Evolutionary conservation across 2,888 invertebrate species (phyloP).

Genomic region (Harpalus rufipes): DNA sequence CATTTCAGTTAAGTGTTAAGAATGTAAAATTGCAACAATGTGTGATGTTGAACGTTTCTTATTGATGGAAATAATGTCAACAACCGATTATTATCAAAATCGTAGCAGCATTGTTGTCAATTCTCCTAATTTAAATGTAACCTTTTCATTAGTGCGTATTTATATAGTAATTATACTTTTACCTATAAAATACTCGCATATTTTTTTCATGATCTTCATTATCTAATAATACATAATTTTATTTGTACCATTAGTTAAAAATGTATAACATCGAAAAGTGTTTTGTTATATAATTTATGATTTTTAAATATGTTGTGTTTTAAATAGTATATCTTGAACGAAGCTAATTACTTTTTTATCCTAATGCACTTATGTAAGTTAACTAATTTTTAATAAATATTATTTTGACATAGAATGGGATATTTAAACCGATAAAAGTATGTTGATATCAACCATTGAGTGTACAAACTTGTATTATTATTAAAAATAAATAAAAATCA

Average conservation of each 20-base stretch:
- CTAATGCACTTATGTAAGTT: constrained; percentile 63
- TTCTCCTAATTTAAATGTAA: constrained; percentile 61
- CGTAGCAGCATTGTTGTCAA: constrained; percentile 59
- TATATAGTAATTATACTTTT: constrained; percentile 56
- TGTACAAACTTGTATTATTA: constrained; percentile 67
- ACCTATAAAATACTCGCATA: constrained; percentile 66
- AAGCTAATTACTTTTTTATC: constrained; percentile 62
- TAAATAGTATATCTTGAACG: constrained; percentile 62
- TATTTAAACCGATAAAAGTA: constrained; percentile 60
- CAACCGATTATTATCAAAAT: constrained; percentile 37
- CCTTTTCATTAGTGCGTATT: constrained; percentile 46
- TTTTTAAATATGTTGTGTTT: constrained; percentile 65
- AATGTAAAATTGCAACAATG: constrained; percentile 65
- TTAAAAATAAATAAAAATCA: constrained; percentile 64
- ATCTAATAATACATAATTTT: constrained; percentile 57
- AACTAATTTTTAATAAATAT: constrained; percentile 64
- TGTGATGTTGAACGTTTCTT: constrained; percentile 51
- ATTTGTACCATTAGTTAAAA: constrained; percentile 47
- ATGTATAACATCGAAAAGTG: constrained; percentile 59
- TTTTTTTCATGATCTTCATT: constrained; percentile 54
- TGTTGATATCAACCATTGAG: constrained; percentile 66
- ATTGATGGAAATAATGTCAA: constrained; percentile 34
- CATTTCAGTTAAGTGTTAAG: constrained; percentile 60
- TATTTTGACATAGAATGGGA: constrained; percentile 64
- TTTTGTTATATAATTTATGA: constrained; percentile 64